Base-by-base conservation (phyloP, 2,797 vertebrate species). In the Premnoplex brunnescens region DNA sequence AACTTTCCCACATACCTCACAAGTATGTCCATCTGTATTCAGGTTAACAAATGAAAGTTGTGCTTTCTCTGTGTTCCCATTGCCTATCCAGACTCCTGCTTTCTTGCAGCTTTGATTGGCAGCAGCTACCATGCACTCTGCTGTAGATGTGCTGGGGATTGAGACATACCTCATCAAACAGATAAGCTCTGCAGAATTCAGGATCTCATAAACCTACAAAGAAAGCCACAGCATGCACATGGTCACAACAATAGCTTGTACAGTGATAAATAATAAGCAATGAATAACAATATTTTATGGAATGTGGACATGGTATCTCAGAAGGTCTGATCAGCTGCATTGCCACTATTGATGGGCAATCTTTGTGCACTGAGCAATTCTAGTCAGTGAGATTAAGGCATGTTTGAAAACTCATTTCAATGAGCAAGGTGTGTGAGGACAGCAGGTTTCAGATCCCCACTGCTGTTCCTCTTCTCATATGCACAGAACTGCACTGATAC, bases 161-260 rank as follows among this genome's bases (percentile, higher is more conserved):
- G 95, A 93, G 92, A 98, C 77, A 81, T 98, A 98, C 93, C 97
- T 98, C 98, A 98, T 98, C 85, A 99, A 97, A 96, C 99, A 99
- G 94, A 99, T 91, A 84, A 99, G 98, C 69, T 99, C 98, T 26
- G 98, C 99, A 7, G 99, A 99, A 85, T 98, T 99, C 97, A 99
- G 97, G 91, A 98, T 95, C 34, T 99, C 98, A 96, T 99, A 99
- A 91, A 99, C 98, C 99, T 99, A 79, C 62, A 89, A 95, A 89
- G 79, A 79, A 94, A 79, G 91, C 16, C 75, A 91, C 46, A 88
- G 82, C 54, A 92, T 4, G 17, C 49, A 62, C 30, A 64, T 4
- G 32, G 63, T 75, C 79, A n/a, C 20, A 58, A 63, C 44, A 59
- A 54, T 21, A 48, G 68, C 32, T 77, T 43, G 15, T 43, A 48